A percentile compares a stretch with the other conserved stretches of the same genome.
These are phyloP conservation scores for Agonopterix arenella DNA, from an alignment of 2,888 invertebrate species.

Conservation along the genomic window DNA sequence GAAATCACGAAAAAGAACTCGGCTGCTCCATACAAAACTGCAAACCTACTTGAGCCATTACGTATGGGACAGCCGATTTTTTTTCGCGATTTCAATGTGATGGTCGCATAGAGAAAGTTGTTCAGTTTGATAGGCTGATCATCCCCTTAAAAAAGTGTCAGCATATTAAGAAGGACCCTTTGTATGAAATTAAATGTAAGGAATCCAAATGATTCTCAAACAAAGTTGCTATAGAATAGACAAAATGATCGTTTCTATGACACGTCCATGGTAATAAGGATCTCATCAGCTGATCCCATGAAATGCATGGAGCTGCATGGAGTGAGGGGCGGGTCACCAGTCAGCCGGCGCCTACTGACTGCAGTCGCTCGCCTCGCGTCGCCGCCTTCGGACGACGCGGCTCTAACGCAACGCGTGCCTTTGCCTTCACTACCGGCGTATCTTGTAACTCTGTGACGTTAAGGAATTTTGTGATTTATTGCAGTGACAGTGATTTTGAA, in stretches of 20 bases:
- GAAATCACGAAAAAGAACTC: too few species aligned
- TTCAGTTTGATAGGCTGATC: too few species aligned
- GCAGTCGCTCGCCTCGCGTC: constrained; percentile 51
- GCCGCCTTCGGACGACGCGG: constrained; percentile 33
- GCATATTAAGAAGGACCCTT: too few species aligned
- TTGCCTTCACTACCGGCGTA: constrained; percentile 8
- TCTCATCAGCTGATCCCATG: constrained; percentile 35
- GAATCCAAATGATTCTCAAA: neutral
- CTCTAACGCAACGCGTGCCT: constrained; percentile 9
- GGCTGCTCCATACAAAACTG: too few species aligned
- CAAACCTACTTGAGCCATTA: too few species aligned
- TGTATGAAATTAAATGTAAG: too few species aligned
- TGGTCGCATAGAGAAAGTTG: too few species aligned
- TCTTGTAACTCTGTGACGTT: neutral
- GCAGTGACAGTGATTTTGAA: neutral
- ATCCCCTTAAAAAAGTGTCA: too few species aligned
- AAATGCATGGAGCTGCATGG: constrained; percentile 22
- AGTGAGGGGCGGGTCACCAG: constrained; percentile 22
- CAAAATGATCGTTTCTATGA: neutral
- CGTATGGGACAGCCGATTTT: too few species aligned
- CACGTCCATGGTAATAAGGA: neutral
- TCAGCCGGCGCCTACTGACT: constrained; percentile 8
- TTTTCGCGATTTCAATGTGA: too few species aligned
- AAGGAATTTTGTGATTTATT: constrained; percentile 2
- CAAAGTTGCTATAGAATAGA: neutral